A percentile compares a stretch with the other conserved stretches of the same genome.
Conservation (phyloP, 2,797 vertebrate species). For the Mycteria americana region DNA sequence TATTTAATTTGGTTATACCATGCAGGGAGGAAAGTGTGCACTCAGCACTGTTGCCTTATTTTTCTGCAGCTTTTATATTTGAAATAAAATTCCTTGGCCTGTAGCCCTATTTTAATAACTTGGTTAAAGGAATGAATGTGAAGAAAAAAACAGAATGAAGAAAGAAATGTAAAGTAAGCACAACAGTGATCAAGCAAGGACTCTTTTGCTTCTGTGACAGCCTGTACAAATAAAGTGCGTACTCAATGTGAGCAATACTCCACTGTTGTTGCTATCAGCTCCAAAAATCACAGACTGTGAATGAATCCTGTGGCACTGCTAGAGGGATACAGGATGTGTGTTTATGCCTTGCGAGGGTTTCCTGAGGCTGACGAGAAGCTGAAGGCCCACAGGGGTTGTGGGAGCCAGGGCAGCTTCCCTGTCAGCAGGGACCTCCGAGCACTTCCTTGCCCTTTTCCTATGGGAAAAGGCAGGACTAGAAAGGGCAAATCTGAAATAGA, state of each 20-base stretch:
- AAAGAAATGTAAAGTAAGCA: background rate
- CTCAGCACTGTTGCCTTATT: background rate
- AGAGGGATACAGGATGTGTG: background rate
- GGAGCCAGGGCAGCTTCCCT: background rate
- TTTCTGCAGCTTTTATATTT: background rate
- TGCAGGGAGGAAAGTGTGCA: background rate
- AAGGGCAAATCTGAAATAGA: background rate
- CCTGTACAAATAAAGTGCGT: background rate
- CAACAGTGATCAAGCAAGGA: background rate
- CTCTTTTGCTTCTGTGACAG: background rate
- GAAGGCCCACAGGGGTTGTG: accelerated
- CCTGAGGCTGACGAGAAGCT: background rate
- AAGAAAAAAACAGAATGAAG: background rate
- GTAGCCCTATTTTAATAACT: background rate
- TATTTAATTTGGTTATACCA: background rate
- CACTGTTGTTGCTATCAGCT: background rate
- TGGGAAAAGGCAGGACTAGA: background rate
- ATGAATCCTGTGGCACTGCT: background rate
- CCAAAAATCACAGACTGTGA: background rate
- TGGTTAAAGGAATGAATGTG: background rate
- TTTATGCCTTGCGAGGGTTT: background rate
- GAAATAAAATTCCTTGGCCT: background rate
- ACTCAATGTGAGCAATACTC: background rate
- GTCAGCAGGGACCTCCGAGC: accelerated
- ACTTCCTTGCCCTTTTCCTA: background rate